Conservation (phyloP, 2,797 vertebrate genomes). For the Botia kubotai region DNA sequence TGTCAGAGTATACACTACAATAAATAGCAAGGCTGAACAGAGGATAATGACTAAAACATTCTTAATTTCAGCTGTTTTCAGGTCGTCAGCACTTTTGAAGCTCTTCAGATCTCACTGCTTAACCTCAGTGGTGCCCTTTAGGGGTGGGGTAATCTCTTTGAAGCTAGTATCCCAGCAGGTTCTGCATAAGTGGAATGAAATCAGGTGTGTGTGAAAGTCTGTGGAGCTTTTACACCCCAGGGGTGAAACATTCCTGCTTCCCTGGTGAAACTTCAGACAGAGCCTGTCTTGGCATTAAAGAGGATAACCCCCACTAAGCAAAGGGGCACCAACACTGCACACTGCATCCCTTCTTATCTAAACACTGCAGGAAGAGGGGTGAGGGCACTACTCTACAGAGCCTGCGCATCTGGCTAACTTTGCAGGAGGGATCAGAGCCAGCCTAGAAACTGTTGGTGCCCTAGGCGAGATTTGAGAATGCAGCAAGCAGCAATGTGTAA, state of each 20-base stretch:
- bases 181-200: constrained; percentile 71
- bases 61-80: background rate
- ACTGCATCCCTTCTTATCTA: constrained; percentile 32
- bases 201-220: constrained; percentile 63
- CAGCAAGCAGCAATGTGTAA: too few species aligned
- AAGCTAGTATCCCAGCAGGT: constrained; percentile 62
- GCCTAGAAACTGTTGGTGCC: background rate
- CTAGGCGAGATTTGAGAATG: too few species aligned
- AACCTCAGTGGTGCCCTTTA: constrained; percentile 2
- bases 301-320: constrained; percentile 23
- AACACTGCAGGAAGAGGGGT: constrained; percentile 13
- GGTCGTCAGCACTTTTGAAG: constrained; percentile 16
- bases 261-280: constrained; percentile 32
- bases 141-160: constrained; percentile 60
- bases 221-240: constrained; percentile 14
- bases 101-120: constrained; percentile 13
- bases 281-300: constrained; percentile 29
- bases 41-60: constrained; percentile 8
- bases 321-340: constrained; percentile 19
- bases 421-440: background rate
- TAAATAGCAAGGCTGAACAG: constrained; percentile 10
- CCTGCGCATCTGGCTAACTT: constrained; percentile 14
- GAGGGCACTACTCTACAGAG: constrained; percentile 4
- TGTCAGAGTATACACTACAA: background rate
- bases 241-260: constrained; percentile 41